Evolutionary conservation across 1,140 invertebrate genomes (phyloP).

Genomic region (Coptotermes formosanus): DNA sequence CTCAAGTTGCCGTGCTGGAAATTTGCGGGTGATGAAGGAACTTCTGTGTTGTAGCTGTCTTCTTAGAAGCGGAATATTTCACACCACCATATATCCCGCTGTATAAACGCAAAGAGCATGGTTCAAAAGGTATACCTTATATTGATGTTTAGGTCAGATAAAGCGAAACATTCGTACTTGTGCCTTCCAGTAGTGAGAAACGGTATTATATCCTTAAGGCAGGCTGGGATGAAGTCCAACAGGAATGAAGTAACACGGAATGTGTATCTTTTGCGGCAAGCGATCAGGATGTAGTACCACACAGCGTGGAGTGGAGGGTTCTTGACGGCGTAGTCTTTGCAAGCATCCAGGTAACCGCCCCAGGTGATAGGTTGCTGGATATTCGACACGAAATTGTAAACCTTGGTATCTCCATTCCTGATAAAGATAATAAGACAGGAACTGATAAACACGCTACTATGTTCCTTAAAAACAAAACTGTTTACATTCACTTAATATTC

Average conservation of each 20-base stretch:
- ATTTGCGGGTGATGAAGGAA: too few species aligned
- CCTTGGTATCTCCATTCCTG: not conserved
- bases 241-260: not conserved
- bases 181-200: slow-evolving; percentile 19
- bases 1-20: too few species aligned
- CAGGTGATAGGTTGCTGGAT: slow-evolving; percentile 33
- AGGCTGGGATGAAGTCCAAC: slow-evolving; percentile 22
- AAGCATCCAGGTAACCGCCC: slow-evolving; percentile 21
- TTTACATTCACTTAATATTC: too few species aligned
- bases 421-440: too few species aligned
- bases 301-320: not conserved
- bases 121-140: too few species aligned
- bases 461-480: too few species aligned
- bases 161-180: not conserved
- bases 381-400: slow-evolving; percentile 34
- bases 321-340: not conserved
- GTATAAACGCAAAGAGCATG: too few species aligned
- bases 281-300: slow-evolving; percentile 2
- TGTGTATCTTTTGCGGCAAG: not conserved
- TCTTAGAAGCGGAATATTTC: too few species aligned
- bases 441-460: too few species aligned
- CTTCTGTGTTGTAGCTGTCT: too few species aligned
- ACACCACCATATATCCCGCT: too few species aligned
- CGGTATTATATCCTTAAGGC: not conserved
- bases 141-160: too few species aligned